Percentiles rank a stretch among this genome's conserved stretches.
Conservation (phyloP, 2,888 invertebrate species). For the Zootermopsis nevadensis region DNA sequence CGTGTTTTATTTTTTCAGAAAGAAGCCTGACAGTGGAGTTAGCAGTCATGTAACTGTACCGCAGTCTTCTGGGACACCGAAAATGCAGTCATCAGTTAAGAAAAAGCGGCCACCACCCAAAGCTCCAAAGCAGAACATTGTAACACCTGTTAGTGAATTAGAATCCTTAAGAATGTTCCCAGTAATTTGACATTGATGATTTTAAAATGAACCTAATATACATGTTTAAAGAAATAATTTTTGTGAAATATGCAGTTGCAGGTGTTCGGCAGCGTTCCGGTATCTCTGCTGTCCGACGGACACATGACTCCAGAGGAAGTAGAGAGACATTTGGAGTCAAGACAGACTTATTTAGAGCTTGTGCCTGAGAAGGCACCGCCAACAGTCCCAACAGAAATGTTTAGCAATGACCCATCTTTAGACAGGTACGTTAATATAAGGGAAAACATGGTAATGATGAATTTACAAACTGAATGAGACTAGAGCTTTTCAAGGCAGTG, state of each 20-base stretch:
- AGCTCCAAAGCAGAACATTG: constrained; percentile 62
- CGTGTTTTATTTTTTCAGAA: constrained; percentile 67
- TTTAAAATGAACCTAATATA: background rate
- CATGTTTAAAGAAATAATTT: background rate
- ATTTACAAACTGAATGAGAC: no score
- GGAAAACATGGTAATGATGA: no score
- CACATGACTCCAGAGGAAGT: constrained; percentile 94
- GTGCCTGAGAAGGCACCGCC: constrained; percentile 88
- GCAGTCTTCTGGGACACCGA: constrained; percentile 56
- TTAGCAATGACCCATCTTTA: constrained; percentile 91
- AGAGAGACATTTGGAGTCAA: constrained; percentile 87
- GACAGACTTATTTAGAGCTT: constrained; percentile 82
- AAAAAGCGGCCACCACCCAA: constrained; percentile 66
- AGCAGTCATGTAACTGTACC: constrained; percentile 60
- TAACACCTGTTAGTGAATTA: constrained; percentile 57
- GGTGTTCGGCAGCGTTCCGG: constrained; percentile 59
- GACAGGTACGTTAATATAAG: constrained; percentile 72
- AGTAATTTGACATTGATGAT: no score
- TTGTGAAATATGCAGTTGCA: constrained; percentile 38
- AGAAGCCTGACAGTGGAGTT: constrained; percentile 65
- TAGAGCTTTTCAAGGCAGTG: no score
- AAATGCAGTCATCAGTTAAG: constrained; percentile 64
- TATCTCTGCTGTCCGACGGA: constrained; percentile 74
- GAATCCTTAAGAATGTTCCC: no score
- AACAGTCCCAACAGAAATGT: constrained; percentile 93